Evolutionary conservation across 2,113 vertebrate species (phyloP).

Genomic region (Pundamilia nyererei): DNA sequence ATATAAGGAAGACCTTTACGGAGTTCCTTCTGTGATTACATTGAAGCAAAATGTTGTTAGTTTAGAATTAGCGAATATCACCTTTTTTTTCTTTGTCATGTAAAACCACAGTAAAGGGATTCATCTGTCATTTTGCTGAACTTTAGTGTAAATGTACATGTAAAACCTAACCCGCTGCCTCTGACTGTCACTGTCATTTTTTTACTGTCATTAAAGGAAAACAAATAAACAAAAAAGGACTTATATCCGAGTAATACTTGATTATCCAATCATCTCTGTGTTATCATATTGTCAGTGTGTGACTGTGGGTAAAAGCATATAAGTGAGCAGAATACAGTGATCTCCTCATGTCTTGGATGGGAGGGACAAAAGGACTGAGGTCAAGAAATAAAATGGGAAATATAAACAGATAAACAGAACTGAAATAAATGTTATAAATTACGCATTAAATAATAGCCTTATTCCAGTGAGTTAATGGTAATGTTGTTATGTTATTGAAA

Average conservation of each 20-base stretch:
- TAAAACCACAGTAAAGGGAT: neutral
- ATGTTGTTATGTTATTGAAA: neutral
- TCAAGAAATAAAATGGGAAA: neutral
- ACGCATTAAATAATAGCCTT: neutral
- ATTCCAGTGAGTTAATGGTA: neutral
- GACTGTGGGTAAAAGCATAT: neutral
- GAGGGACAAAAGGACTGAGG: neutral
- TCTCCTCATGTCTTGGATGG: neutral
- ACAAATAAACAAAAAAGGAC: neutral
- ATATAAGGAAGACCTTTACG: fast-evolving
- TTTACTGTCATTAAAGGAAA: neutral
- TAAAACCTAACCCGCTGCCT: fast-evolving
- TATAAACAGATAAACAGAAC: neutral
- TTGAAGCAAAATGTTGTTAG: neutral
- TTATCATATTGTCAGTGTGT: neutral
- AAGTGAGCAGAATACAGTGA: neutral
- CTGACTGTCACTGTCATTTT: neutral
- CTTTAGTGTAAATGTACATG: neutral
- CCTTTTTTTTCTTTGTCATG: neutral
- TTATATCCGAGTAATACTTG: neutral
- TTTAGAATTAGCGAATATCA: fast-evolving
- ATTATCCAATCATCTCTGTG: neutral
- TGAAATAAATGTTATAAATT: neutral
- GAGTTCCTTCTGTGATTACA: neutral
- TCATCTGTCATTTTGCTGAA: neutral